A percentile compares a stretch with the other conserved stretches of the same genome.
Evolutionary conservation across 92 coral and sea anemone genomes (phyloP).

Genomic region (Nematostella vectensis): DNA sequence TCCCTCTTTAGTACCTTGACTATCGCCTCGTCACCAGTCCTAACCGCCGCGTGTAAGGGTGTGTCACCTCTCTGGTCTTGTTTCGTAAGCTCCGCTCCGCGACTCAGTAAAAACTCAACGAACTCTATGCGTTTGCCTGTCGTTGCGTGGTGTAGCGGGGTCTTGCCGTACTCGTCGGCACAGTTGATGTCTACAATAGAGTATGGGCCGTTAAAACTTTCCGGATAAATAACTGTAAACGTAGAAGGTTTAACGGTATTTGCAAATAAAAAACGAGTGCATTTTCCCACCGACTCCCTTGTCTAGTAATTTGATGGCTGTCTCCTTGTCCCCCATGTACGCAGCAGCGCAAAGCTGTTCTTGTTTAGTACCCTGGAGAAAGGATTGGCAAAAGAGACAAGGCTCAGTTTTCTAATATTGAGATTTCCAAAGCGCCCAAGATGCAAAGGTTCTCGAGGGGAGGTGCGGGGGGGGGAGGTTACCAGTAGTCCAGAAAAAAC

Average conservation of each 20-base stretch:
- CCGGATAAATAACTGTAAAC: slow-evolving; percentile 44
- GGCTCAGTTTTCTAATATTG: too few species aligned
- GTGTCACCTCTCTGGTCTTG: slow-evolving; percentile 70
- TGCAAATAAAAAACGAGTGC: too few species aligned
- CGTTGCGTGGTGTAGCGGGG: slow-evolving; percentile 66
- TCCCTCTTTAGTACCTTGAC: too few species aligned
- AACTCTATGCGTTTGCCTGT: slow-evolving; percentile 45
- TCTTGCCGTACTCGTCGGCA: slow-evolving; percentile 62
- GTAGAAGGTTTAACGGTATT: too few species aligned
- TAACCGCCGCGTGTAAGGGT: slow-evolving; percentile 68
- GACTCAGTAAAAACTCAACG: slow-evolving; percentile 34
- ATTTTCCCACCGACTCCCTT: slow-evolving; percentile 35
- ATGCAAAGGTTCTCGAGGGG: too few species aligned
- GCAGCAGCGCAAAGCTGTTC: slow-evolving; percentile 35
- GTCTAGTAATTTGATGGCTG: slow-evolving; percentile 18
- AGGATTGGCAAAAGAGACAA: too few species aligned
- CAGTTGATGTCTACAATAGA: slow-evolving; percentile 42
- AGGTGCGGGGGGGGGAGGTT: too few species aligned
- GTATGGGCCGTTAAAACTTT: slow-evolving; percentile 31
- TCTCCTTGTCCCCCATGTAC: slow-evolving; percentile 38
- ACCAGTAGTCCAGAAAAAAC: too few species aligned
- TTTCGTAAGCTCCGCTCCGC: slow-evolving; percentile 49
- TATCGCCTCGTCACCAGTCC: slow-evolving; percentile 57
- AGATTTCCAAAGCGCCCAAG: too few species aligned
- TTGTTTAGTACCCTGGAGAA: slow-evolving; percentile 15